Evolutionary conservation across 2,888 invertebrate species (phyloP), one percentile per base, ranked within the genome.

Genomic region (Troides aeacus): DNA sequence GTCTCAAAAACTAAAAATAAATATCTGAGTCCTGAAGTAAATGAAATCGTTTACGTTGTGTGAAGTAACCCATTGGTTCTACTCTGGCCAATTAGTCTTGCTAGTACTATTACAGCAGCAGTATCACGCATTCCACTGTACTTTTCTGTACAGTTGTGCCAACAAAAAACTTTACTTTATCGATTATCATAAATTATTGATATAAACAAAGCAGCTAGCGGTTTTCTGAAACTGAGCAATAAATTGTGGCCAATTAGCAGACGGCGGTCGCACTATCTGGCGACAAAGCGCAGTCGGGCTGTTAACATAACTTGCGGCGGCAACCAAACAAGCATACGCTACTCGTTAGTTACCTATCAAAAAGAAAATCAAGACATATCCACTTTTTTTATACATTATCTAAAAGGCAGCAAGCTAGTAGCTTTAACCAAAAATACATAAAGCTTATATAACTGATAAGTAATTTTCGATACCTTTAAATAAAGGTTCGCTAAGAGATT

Each of bases 181-280:
- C 15, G 63, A 30, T 17, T 23, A 63, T 58, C 50, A 23, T 46
- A 57, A 56, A 59, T 62, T 62, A 42, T 56, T 69, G 56, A 62
- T 62, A 70, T 69, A 69, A 70, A 73, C 71, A 74, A 72, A 69
- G 65, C 57, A 42, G 21, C 71, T 69, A 77, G 76, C 74, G 73
- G 77, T 73, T 77, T 73, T 63, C 72, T 73, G 69, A 76, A 77
- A 74, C 80, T 78, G 78, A 78, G 83, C 83, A 84, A 88, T 91
- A 90, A 90, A 90, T 92, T 86, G 82, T 84, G 82, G 83, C 91
- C 87, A 92, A 92, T 92, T 92, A 92, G 91, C 85, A 78, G 78
- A 75, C 76, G 74, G 77, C 77, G 77, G 79, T 77, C 75, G 81
- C 80, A 79, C 77, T 88, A 88, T 88, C 88, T 80, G 80, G 76